Conservation (phyloP, 2,888 invertebrate species). For the Parasteatoda lunata region DNA sequence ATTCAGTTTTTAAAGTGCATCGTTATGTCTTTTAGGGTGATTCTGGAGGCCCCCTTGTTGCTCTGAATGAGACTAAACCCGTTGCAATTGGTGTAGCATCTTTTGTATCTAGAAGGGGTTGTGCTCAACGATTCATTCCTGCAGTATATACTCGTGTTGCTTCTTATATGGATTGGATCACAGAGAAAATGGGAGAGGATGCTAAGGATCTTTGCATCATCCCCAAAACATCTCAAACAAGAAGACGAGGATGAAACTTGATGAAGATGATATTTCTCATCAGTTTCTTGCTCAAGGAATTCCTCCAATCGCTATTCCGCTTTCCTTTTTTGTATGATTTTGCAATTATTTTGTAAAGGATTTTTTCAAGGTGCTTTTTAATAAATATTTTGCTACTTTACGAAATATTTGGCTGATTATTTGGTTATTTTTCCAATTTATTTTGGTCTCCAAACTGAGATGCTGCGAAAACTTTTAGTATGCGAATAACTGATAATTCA, state of each 20-base stretch:
- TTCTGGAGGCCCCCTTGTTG: constrained; percentile 65
- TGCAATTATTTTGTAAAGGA: neutral
- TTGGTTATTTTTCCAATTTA: too few species aligned
- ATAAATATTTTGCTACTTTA: neutral
- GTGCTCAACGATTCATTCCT: constrained; percentile 38
- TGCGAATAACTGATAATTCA: too few species aligned
- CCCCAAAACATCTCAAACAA: constrained; percentile 12
- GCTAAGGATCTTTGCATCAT: constrained; percentile 27
- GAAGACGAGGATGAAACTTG: constrained; percentile 35
- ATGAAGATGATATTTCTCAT: neutral
- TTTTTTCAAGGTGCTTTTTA: neutral
- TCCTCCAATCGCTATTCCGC: neutral
- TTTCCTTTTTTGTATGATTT: neutral
- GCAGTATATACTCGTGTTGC: constrained; percentile 50
- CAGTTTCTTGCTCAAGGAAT: neutral
- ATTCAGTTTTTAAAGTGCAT: too few species aligned
- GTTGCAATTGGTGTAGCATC: constrained; percentile 61
- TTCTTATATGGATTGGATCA: constrained; percentile 55
- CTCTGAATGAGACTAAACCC: constrained; percentile 52
- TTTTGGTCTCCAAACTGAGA: too few species aligned
- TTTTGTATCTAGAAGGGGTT: constrained; percentile 60
- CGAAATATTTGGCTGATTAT: too few species aligned
- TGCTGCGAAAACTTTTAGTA: too few species aligned
- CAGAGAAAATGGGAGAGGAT: constrained; percentile 53
- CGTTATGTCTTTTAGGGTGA: constrained; percentile 49